Base-by-base conservation (phyloP, 1,140 invertebrate genomes). In the Dryas iulia region DNA sequence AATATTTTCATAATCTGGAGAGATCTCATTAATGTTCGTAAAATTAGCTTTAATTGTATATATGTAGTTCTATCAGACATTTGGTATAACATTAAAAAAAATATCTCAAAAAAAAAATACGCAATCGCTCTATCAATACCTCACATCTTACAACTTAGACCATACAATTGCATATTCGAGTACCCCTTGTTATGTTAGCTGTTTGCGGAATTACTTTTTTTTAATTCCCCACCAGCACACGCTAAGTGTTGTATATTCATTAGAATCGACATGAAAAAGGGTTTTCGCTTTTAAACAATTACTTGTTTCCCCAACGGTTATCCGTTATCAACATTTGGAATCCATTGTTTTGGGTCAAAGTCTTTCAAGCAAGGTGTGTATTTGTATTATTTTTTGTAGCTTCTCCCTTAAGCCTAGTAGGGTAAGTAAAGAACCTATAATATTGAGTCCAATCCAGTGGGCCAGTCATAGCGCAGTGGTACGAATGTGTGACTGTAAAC, bases 171-270 rank as follows among this genome's bases (percentile, higher is more conserved):
- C 69, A 72, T 74, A 73, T 71, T 72, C 59, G 71, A 75, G 71
- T 71, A 74, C 72, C 69, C 73, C 72, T 74, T 76, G 70, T 80
- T 80, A 78, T 73, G 76, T 73, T 79, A 74, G 79, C 71, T 74
- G 77, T 79, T 76, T 78, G 77, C 65, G 70, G 71, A 81, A 76
- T 81, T 75, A 77, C 73, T 79, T 82, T 82, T 80, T 79, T 77
- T 77, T 76, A 76, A 76, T 73, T 76, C 71, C 67, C 72, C 68
- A 39, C 61, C 73, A 72, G 72, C 61, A 76, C 76, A 74, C 73
- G 78, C 70, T 74, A 76, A 72, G 76, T 74, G 76, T 77, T 79
- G 74, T 80, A 77, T 80, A 80, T 78, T 78, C 78, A 80, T 80
- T 78, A 80, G 70, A 69, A 78, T 72, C 65, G 73, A 76, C 75